A percentile compares a stretch with the other conserved stretches of the same genome.
Conservation (phyloP, 2,797 vertebrate species). For the Loriculus beryllinus region DNA sequence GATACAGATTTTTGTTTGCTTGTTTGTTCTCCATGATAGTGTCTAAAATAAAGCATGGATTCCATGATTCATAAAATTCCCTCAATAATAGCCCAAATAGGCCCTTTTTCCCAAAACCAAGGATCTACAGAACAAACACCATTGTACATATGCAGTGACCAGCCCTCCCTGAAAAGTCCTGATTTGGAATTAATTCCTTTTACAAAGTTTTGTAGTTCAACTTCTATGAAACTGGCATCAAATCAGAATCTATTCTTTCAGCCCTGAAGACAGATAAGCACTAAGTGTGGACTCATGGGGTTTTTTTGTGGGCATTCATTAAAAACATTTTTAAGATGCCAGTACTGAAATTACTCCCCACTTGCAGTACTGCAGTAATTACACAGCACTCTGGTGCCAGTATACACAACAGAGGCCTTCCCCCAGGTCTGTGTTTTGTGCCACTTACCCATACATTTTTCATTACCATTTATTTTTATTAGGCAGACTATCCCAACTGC, state of each 20-base stretch:
- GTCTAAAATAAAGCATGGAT: background rate
- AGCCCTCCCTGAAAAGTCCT: background rate
- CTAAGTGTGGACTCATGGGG: background rate
- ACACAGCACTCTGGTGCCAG: background rate
- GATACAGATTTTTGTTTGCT: background rate
- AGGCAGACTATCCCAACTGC: background rate
- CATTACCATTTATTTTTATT: conserved; percentile 20
- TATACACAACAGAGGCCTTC: background rate
- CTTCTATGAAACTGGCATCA: background rate
- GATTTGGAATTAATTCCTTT: background rate
- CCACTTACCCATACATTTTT: background rate
- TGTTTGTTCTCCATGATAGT: background rate
- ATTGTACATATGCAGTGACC: accelerated
- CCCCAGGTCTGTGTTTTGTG: background rate
- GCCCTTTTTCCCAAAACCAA: background rate
- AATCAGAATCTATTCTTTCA: background rate
- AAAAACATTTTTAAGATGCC: background rate
- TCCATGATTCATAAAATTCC: background rate
- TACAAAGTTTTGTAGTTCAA: background rate
- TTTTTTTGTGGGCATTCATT: background rate
- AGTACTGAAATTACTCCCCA: background rate
- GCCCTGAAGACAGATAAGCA: background rate
- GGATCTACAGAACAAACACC: background rate
- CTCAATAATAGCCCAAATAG: background rate
- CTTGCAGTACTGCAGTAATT: background rate